Conservation (phyloP, 2,797 vertebrate species). For the Melanogrammus aeglefinus region DNA sequence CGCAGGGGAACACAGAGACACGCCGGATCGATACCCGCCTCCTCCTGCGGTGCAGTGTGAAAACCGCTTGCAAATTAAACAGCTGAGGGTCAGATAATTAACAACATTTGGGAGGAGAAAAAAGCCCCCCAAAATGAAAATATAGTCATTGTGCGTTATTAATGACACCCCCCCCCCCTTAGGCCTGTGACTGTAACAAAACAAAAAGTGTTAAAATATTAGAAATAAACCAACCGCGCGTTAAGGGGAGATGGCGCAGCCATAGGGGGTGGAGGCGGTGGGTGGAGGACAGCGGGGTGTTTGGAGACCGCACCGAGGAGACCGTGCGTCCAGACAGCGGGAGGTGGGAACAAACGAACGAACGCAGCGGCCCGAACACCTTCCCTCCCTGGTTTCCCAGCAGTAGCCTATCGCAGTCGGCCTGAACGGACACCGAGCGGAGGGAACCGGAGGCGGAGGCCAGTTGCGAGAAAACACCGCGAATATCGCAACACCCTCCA, state of each 20-base stretch:
- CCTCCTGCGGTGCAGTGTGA: constrained; percentile 72
- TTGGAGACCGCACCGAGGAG: constrained; percentile 25
- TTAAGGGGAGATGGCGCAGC: too few species aligned
- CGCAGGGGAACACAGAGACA: constrained; percentile 92
- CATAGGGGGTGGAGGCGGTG: not conserved
- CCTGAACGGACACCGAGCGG: constrained; percentile 47
- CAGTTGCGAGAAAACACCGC: constrained; percentile 13
- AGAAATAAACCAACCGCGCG: too few species aligned
- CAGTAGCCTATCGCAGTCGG: constrained; percentile 66
- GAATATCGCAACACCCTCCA: not conserved
- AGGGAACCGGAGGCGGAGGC: constrained; percentile 66
- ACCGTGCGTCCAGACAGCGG: constrained; percentile 49
- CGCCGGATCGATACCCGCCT: constrained; percentile 84
- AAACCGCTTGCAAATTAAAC: constrained; percentile 89
- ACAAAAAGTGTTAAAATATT: not conserved
- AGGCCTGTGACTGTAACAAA: not conserved
- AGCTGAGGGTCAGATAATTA: constrained; percentile 92
- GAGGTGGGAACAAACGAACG: constrained; percentile 58
- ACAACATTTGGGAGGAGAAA: constrained; percentile 70
- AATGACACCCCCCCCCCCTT: too few species aligned
- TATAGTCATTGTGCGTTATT: not conserved
- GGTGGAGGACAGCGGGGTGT: not conserved
- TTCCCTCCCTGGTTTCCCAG: constrained; percentile 58
- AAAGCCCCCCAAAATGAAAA: not conserved
- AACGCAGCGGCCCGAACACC: constrained; percentile 49